Percentiles rank a stretch among this genome's conserved stretches.
Evolutionary conservation across 2,797 vertebrate species (phyloP).

Genomic region (Alauda arvensis): DNA sequence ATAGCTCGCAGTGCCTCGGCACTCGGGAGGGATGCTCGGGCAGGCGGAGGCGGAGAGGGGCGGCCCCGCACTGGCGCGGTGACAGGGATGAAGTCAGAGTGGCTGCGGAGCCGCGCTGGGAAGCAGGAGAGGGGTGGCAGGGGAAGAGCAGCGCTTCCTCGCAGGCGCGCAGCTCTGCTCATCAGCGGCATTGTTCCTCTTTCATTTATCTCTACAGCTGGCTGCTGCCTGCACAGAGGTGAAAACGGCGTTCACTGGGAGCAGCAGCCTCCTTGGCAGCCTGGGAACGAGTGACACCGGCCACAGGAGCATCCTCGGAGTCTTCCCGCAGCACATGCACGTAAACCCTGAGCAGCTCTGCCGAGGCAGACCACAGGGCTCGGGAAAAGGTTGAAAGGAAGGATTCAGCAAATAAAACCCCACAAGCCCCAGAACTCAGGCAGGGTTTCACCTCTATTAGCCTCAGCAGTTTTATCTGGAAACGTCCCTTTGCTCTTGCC

Average conservation of each 20-base stretch:
- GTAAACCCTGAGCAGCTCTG: neutral
- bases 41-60: neutral
- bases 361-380: neutral
- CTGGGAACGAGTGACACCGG: rapidly evolving
- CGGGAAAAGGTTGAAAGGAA: neutral
- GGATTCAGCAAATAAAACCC: neutral
- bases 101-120: neutral
- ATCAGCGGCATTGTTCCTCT: conserved; percentile 39
- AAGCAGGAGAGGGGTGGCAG: neutral
- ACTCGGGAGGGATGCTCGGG: neutral
- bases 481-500: neutral
- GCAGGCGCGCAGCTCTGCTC: conserved; percentile 3
- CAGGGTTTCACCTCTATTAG: neutral
- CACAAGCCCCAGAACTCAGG: neutral
- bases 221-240: neutral
- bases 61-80: neutral
- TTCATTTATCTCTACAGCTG: conserved; percentile 32
- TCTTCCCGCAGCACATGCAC: neutral
- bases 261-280: neutral
- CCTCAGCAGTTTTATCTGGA: neutral
- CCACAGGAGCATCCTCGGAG: neutral
- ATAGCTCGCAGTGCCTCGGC: neutral
- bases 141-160: neutral
- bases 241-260: neutral
- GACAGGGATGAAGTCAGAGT: neutral